phyloP scores from a whole-genome alignment of 2,797 vertebrate species.

The Ctenosaura bakeri region DNA sequence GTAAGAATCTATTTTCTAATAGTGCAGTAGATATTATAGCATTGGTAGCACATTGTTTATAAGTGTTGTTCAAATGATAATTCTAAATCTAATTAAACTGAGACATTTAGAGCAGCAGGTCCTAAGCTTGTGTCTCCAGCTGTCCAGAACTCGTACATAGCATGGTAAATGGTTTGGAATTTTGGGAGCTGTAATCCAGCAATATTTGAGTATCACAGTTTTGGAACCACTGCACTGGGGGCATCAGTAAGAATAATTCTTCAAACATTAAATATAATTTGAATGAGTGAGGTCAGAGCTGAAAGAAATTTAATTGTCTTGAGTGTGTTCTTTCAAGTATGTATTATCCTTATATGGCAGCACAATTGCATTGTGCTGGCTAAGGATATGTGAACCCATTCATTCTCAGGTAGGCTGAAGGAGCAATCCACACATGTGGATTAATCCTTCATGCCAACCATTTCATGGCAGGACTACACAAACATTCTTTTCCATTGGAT shows the following conservation, averaged over 20 bases:
- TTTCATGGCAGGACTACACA: no score
- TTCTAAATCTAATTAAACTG: neutral
- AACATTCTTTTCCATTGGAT: no score
- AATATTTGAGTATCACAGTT: neutral
- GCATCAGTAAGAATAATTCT: neutral
- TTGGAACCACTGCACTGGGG: neutral
- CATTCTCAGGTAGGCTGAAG: no score
- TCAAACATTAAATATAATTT: neutral
- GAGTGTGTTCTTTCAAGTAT: no score
- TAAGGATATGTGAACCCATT: no score
- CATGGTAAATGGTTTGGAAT: neutral
- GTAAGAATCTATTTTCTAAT: slow-evolving; percentile 34
- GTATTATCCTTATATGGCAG: no score
- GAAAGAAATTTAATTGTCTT: neutral
- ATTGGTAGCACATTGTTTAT: neutral
- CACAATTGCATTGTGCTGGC: no score
- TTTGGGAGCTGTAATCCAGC: neutral
- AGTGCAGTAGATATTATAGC: neutral
- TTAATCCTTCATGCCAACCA: no score
- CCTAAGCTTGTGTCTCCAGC: neutral
- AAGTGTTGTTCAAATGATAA: neutral
- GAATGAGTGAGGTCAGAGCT: neutral
- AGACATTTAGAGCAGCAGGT: neutral
- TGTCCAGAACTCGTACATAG: neutral
- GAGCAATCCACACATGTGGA: no score